phyloP scores from a whole-genome alignment of 2,113 vertebrate genomes.

The Osmerus mordax region DNA sequence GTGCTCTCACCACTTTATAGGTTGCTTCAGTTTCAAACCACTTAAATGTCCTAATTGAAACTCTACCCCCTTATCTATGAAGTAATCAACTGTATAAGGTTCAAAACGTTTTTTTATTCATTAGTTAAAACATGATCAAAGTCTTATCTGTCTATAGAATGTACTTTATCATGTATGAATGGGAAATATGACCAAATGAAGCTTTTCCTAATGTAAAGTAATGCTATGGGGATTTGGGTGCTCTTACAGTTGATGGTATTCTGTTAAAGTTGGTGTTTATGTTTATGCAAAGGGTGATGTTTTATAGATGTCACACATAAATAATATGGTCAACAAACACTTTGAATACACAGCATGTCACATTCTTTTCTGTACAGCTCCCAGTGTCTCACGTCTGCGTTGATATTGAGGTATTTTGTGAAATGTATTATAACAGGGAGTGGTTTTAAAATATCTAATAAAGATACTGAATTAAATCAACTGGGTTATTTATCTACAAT shows the following conservation, averaged over 20 bases:
- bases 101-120: slow-evolving; percentile 1
- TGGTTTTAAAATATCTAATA: slow-evolving; percentile 58
- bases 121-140: background rate
- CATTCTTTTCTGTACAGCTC: slow-evolving; percentile 2
- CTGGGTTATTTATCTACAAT: background rate
- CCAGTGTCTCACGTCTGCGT: slow-evolving; percentile 21
- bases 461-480: slow-evolving; percentile 16
- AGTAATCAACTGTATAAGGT: slow-evolving; percentile 17
- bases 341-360: slow-evolving; percentile 3
- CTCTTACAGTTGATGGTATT: background rate
- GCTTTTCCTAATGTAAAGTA: slow-evolving; percentile 10
- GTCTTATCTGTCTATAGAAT: background rate
- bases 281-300: background rate
- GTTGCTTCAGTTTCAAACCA: too few species aligned
- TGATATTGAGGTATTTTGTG: slow-evolving; percentile 38
- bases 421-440: slow-evolving; percentile 49
- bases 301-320: slow-evolving; percentile 5
- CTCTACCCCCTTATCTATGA: too few species aligned
- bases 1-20: too few species aligned
- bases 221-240: slow-evolving; percentile 20
- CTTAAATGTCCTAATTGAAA: too few species aligned
- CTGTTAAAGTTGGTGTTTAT: background rate
- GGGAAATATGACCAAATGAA: slow-evolving; percentile 25
- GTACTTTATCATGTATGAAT: slow-evolving; percentile 8
- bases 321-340: slow-evolving; percentile 1